Evolutionary conservation across 2,888 invertebrate genomes (phyloP).

Genomic region (Petrolisthes cinctipes): DNA sequence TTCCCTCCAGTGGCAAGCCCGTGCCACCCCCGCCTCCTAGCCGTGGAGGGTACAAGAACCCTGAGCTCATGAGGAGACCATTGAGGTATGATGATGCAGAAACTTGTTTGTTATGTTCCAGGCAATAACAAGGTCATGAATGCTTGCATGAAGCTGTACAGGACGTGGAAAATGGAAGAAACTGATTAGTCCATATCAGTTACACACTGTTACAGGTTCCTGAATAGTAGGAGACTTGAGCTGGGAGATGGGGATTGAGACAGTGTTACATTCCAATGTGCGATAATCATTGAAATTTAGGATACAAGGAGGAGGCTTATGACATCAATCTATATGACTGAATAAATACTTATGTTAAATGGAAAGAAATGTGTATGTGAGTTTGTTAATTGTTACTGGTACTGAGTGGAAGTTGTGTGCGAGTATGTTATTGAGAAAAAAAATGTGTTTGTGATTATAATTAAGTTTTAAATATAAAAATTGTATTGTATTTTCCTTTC

Average conservation of each 20-base stretch:
- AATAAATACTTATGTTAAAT: neutral
- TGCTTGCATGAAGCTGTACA: too few species aligned
- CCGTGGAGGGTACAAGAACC: conserved; percentile 41
- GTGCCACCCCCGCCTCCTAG: conserved; percentile 46
- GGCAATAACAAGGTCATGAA: too few species aligned
- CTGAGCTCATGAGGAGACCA: conserved; percentile 49
- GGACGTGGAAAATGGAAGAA: too few species aligned
- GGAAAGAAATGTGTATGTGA: neutral
- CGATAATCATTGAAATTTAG: too few species aligned
- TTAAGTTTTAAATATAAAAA: conserved; percentile 3
- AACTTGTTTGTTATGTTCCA: too few species aligned
- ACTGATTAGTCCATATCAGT: too few species aligned
- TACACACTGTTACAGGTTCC: too few species aligned
- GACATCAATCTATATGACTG: too few species aligned
- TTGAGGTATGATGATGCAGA: conserved; percentile 34
- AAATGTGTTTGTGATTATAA: neutral
- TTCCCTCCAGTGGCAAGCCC: conserved; percentile 33
- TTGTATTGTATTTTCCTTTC: conserved; percentile 69
- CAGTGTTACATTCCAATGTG: too few species aligned
- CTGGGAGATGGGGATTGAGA: too few species aligned
- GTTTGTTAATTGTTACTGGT: neutral
- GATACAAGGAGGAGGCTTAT: too few species aligned
- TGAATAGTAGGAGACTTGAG: neutral
- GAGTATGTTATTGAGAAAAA: neutral
- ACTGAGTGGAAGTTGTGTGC: neutral